phyloP scores from a whole-genome alignment of 53 echinoderm and acorn worm species.

The Echinarachnius parma region DNA sequence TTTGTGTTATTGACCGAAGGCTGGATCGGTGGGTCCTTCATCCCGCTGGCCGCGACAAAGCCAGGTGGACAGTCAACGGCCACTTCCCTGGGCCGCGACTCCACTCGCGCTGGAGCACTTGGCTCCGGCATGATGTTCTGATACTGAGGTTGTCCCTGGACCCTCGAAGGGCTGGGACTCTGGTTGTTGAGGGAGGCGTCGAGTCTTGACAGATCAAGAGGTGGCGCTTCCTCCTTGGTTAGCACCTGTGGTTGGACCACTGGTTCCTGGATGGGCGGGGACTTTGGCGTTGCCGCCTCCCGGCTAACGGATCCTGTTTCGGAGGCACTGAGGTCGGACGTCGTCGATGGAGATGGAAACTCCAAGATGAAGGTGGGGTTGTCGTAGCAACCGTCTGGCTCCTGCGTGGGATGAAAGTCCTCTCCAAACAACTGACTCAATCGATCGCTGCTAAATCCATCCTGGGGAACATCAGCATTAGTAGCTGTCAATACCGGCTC shows the following conservation, averaged over 20 bases:
- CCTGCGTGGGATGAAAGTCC: slow-evolving; percentile 10
- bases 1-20: slow-evolving; percentile 5
- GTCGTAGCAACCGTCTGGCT: slow-evolving; percentile 28
- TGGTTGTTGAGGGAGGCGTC: slow-evolving; percentile 11
- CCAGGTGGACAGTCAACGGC: slow-evolving; percentile 95
- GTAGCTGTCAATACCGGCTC: slow-evolving; percentile 35
- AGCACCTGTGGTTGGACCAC: slow-evolving; percentile 14
- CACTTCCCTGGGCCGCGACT: slow-evolving; percentile 65
- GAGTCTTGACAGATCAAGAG: slow-evolving; percentile 28
- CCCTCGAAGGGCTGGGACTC: background rate
- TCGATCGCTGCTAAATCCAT: slow-evolving; percentile 22
- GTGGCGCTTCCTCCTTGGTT: slow-evolving; percentile 5
- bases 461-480: slow-evolving; percentile 7
- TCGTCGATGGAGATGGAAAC: slow-evolving; percentile 15
- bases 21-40: slow-evolving; percentile 90
- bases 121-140: slow-evolving; percentile 44
- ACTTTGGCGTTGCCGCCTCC: background rate
- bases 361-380: slow-evolving; percentile 41
- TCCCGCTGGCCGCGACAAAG: slow-evolving; percentile 98
- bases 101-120: slow-evolving; percentile 24
- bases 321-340: slow-evolving; percentile 20
- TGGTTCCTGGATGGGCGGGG: slow-evolving; percentile 15
- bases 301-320: slow-evolving; percentile 16
- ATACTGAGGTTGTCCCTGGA: background rate
- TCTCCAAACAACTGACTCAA: slow-evolving; percentile 39